These are phyloP conservation scores for Syndactyla subalaris DNA, from an alignment of 2,797 vertebrate genomes.

Conservation along the genomic window DNA sequence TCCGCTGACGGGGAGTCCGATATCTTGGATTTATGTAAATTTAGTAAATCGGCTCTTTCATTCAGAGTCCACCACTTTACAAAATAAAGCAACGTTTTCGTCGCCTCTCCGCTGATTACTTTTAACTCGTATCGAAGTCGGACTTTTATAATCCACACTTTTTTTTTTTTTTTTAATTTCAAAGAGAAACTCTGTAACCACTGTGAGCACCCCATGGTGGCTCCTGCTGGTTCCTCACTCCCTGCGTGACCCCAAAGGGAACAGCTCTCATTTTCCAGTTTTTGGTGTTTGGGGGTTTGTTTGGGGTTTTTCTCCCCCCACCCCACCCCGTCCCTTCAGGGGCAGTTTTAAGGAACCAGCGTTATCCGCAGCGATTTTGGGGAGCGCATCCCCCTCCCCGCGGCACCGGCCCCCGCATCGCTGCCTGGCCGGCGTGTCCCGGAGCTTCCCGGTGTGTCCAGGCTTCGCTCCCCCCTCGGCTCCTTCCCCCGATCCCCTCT, in stretches of 20 bases:
- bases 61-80: neutral
- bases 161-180: neutral
- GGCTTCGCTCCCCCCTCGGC: neutral
- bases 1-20: neutral
- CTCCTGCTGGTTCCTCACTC: neutral
- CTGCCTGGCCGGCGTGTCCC: neutral
- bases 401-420: fast-evolving
- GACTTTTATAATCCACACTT: neutral
- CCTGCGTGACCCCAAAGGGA: neutral
- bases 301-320: fast-evolving
- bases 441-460: no score
- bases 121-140: neutral
- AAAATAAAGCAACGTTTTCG: neutral
- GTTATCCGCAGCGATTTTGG: neutral
- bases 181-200: fast-evolving
- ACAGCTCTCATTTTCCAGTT: neutral
- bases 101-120: neutral
- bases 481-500: neutral
- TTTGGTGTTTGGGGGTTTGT: neutral
- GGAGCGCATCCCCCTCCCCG: neutral
- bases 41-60: neutral
- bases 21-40: neutral
- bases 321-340: no score
- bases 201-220: neutral
- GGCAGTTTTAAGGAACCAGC: fast-evolving